Percentiles rank a stretch among this genome's conserved stretches.
phyloP scores from a whole-genome alignment of 2,888 invertebrate genomes.

The Mythimna albipuncta region DNA sequence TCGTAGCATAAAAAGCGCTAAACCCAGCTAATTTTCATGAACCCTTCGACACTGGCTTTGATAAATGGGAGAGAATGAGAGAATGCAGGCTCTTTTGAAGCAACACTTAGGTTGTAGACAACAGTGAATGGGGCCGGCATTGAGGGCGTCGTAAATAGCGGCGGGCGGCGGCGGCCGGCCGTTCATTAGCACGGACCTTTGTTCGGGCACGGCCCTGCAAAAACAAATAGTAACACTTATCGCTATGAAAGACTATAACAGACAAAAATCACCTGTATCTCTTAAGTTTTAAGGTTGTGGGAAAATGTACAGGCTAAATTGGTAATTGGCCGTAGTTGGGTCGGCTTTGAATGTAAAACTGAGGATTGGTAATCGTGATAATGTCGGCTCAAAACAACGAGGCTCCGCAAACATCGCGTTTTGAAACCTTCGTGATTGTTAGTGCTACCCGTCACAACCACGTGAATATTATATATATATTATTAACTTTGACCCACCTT shows the following conservation, averaged over 20 bases:
- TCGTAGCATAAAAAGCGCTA: slow-evolving; percentile 42
- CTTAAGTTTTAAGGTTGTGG: not conserved
- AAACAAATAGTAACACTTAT: slow-evolving; percentile 65
- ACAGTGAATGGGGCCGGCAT: slow-evolving; percentile 65
- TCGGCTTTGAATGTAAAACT: slow-evolving; percentile 59
- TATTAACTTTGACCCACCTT: not conserved
- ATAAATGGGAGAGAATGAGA: slow-evolving; percentile 66
- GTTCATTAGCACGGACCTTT: slow-evolving; percentile 75
- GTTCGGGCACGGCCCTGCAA: slow-evolving; percentile 65
- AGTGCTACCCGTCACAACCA: slow-evolving; percentile 16
- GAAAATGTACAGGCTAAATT: slow-evolving; percentile 5
- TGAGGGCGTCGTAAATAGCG: slow-evolving; percentile 69
- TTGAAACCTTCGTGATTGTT: slow-evolving; percentile 28
- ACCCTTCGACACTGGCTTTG: slow-evolving; percentile 65
- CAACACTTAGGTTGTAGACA: slow-evolving; percentile 70
- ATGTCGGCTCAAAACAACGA: slow-evolving; percentile 61
- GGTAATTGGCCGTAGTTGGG: slow-evolving; percentile 45
- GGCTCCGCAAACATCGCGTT: slow-evolving; percentile 38
- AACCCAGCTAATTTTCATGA: slow-evolving; percentile 59
- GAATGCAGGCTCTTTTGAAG: slow-evolving; percentile 67
- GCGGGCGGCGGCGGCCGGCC: slow-evolving; percentile 54
- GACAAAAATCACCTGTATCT: slow-evolving; percentile 27
- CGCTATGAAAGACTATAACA: not conserved
- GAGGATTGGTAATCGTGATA: slow-evolving; percentile 68
- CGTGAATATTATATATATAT: not conserved